Conservation (phyloP, 2,113 vertebrate species). For the Genyomyrus donnyi region DNA sequence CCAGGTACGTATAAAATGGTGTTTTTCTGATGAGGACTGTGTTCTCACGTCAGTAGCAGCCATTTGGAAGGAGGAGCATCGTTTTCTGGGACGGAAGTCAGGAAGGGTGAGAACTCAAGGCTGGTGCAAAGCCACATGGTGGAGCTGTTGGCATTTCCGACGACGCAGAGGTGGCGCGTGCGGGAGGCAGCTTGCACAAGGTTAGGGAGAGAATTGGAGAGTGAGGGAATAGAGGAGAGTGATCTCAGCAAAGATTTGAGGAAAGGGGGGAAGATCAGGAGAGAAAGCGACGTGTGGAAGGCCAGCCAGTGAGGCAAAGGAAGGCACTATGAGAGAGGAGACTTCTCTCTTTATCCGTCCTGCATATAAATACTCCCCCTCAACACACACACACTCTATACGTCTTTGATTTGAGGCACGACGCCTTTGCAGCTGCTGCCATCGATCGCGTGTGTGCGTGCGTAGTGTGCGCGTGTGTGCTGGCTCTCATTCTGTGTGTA, state of each 20-base stretch:
- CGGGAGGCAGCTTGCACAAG: not conserved
- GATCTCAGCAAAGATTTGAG: constrained; percentile 1
- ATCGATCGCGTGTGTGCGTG: not conserved
- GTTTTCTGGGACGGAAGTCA: not conserved
- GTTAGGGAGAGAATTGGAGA: constrained; percentile 25
- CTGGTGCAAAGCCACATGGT: constrained; percentile 41
- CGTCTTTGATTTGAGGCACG: not conserved
- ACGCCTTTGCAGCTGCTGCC: not conserved
- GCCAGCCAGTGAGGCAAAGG: not conserved
- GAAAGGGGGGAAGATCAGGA: not conserved
- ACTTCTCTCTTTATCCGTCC: not conserved
- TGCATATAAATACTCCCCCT: not conserved
- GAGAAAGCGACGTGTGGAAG: not conserved
- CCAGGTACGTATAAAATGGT: not conserved
- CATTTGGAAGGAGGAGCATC: not conserved
- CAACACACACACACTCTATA: not conserved
- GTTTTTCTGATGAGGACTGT: not conserved
- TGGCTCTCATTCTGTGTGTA: not conserved
- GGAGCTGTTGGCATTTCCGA: constrained; percentile 54
- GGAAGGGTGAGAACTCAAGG: not conserved
- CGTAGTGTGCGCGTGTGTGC: not conserved
- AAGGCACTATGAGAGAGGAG: not conserved
- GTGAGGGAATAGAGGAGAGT: not conserved
- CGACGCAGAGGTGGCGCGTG: not conserved
- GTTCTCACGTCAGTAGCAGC: not conserved